Conservation (phyloP, 1,140 invertebrate species). For the Calliphora vicina region DNA sequence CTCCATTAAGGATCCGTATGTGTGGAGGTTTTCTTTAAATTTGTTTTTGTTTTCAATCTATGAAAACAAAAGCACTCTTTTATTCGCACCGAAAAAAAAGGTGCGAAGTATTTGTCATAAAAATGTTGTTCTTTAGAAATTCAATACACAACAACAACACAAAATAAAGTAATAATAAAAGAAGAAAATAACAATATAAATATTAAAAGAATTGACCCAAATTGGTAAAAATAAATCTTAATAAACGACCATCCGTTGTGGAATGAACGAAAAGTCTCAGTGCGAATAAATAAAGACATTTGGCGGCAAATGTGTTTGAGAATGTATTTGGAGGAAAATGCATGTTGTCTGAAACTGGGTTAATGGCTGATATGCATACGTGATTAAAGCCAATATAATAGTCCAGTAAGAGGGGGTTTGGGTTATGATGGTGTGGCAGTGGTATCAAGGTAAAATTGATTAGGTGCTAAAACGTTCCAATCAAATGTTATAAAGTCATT, state of each 20-base stretch:
- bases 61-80: not conserved
- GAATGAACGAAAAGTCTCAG: not conserved
- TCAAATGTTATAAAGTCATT: not conserved
- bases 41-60: too few species aligned
- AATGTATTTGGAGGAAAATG: not conserved
- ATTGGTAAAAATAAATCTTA: constrained; percentile 11
- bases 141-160: not conserved
- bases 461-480: not conserved
- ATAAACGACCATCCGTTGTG: not conserved
- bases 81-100: not conserved
- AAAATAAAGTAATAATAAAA: not conserved
- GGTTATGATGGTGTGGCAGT: not conserved
- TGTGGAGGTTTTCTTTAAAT: not conserved
- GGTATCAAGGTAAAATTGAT: not conserved
- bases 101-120: constrained; percentile 1
- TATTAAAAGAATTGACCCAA: not conserved
- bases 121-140: not conserved
- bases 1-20: not conserved
- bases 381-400: not conserved
- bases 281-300: not conserved
- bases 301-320: not conserved
- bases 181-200: not conserved
- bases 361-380: constrained; percentile 9
- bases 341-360: not conserved
- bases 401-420: not conserved